phyloP scores from a whole-genome alignment of 2,888 invertebrate genomes.

The Pammene fasciana region DNA sequence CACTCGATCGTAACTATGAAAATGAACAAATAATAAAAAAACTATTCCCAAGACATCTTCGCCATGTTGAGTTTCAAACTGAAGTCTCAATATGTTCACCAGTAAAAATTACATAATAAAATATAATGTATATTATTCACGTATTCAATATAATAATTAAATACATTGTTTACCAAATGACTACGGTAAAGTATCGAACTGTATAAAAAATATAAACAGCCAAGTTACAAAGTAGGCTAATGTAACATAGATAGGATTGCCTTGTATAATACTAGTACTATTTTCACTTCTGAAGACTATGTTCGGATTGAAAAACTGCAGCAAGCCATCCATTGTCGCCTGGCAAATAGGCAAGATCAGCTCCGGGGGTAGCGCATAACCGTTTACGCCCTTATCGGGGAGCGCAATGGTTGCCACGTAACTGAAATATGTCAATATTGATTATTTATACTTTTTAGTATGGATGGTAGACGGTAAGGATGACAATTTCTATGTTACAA shows the following conservation, averaged over 20 bases:
- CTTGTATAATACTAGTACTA: not conserved
- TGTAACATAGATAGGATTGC: not conserved
- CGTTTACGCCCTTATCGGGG: slow-evolving; percentile 13
- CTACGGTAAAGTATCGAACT: not conserved
- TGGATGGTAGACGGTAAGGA: too few relatives aligned
- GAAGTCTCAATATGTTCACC: too few relatives aligned
- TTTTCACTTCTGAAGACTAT: slow-evolving; percentile 1
- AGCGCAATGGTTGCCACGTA: slow-evolving; percentile 13
- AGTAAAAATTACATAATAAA: not conserved
- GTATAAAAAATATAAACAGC: not conserved
- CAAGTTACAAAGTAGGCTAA: not conserved
- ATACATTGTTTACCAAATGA: not conserved
- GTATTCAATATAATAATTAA: not conserved
- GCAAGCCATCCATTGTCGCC: slow-evolving; percentile 13
- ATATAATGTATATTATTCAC: not conserved
- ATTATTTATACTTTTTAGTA: too few relatives aligned
- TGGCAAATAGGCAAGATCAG: slow-evolving; percentile 12
- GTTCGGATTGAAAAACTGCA: slow-evolving; percentile 1
- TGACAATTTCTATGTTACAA: too few relatives aligned
- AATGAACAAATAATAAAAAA: too few relatives aligned
- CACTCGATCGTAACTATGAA: too few relatives aligned
- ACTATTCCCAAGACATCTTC: too few relatives aligned
- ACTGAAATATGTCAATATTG: not conserved
- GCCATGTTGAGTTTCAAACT: too few relatives aligned
- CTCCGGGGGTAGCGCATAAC: slow-evolving; percentile 7